These are phyloP conservation scores for Echinarachnius parma DNA, from an alignment of 53 echinoderm and acorn worm genomes.

Conservation along the genomic window DNA sequence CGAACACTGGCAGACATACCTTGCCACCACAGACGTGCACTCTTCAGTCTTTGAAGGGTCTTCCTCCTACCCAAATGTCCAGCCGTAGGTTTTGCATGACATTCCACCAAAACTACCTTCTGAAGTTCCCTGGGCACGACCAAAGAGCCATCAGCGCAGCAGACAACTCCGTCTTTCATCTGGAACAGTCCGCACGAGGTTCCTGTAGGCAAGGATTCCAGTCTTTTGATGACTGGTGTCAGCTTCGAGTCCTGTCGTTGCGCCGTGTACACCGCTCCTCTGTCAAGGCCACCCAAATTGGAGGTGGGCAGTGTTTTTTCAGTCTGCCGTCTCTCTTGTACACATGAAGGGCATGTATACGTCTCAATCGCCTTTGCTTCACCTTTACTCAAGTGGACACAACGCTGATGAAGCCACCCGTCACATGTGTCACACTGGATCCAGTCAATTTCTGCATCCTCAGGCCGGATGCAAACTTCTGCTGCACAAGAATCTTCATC, in stretches of 20 bases:
- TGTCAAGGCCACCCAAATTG: too few relatives aligned
- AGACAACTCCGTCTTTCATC: neutral
- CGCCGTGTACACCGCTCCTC: too few relatives aligned
- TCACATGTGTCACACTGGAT: constrained; percentile 51
- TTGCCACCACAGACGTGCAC: constrained; percentile 42
- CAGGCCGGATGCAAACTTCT: constrained; percentile 23
- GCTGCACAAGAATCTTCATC: constrained; percentile 21
- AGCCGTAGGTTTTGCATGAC: constrained; percentile 40
- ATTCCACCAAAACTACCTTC: constrained; percentile 22
- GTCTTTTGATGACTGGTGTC: neutral
- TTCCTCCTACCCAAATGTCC: constrained; percentile 62
- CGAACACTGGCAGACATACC: constrained; percentile 3
- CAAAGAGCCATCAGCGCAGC: neutral
- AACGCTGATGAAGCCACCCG: constrained; percentile 42
- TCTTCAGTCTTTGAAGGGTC: constrained; percentile 39
- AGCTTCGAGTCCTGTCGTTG: constrained; percentile 9
- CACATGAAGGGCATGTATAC: constrained; percentile 22
- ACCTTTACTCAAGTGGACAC: constrained; percentile 28
- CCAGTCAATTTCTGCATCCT: constrained; percentile 37
- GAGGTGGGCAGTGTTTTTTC: too few relatives aligned
- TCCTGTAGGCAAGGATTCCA: neutral
- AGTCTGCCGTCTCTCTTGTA: constrained; percentile 1
- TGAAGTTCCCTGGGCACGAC: constrained; percentile 16
- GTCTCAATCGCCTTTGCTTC: neutral
- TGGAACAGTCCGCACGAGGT: neutral